phyloP scores from a whole-genome alignment of 2,888 invertebrate species.

The Leptinotarsa rubiginosa region DNA sequence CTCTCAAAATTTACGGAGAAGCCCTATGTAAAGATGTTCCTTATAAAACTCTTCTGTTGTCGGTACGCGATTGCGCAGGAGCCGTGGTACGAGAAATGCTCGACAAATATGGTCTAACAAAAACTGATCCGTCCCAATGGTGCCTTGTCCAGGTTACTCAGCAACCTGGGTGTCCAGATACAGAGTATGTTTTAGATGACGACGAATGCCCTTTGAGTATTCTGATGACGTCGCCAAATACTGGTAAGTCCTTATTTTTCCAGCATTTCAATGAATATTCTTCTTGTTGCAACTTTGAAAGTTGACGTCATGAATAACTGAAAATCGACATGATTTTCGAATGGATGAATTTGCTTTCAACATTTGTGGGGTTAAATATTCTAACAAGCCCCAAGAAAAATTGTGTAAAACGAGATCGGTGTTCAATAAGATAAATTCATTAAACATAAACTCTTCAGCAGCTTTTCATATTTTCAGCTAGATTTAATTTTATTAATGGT shows the following conservation, averaged over 20 bases:
- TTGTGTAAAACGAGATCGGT: too few species aligned
- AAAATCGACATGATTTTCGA: too few species aligned
- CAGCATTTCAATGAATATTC: background rate
- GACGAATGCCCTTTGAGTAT: slow-evolving; percentile 97
- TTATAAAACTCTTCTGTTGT: slow-evolving; percentile 95
- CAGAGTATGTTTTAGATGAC: slow-evolving; percentile 94
- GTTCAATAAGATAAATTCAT: too few species aligned
- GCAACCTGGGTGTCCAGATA: slow-evolving; percentile 72
- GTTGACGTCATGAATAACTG: too few species aligned
- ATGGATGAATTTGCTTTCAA: too few species aligned
- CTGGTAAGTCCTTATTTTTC: slow-evolving; percentile 76
- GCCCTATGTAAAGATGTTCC: slow-evolving; percentile 96
- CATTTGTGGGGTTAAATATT: too few species aligned
- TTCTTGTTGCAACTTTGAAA: background rate
- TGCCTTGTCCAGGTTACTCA: slow-evolving; percentile 91
- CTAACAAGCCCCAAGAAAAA: too few species aligned
- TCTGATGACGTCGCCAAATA: slow-evolving; percentile 88
- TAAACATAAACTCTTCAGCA: too few species aligned
- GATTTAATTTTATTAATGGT: too few species aligned
- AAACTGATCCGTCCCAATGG: slow-evolving; percentile 90
- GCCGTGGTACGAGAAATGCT: slow-evolving; percentile 96
- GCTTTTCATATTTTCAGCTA: too few species aligned
- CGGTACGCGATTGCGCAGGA: slow-evolving; percentile 91
- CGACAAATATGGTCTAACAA: slow-evolving; percentile 94
- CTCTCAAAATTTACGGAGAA: slow-evolving; percentile 95